These are phyloP conservation scores for Chymomyza costata DNA, from an alignment of 1,140 invertebrate species.

Conservation along the genomic window DNA sequence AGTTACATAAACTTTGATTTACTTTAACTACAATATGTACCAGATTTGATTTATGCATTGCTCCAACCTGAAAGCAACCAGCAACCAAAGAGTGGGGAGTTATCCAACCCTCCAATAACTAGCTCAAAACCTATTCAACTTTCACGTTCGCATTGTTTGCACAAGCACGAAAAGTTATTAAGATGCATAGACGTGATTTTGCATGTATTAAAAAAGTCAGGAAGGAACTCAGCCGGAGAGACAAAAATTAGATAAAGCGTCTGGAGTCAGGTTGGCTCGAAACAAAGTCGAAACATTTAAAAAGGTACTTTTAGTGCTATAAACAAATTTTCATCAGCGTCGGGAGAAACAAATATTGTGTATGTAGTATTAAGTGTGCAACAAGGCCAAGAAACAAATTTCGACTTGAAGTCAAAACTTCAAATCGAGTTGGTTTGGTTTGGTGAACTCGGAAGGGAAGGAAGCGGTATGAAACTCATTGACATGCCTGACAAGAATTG, in stretches of 20 bases:
- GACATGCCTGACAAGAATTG: constrained; percentile 66
- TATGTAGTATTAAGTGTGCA: constrained; percentile 31
- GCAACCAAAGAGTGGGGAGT: background rate
- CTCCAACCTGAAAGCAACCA: constrained; percentile 1
- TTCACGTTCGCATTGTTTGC: constrained; percentile 68
- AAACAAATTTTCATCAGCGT: constrained; percentile 44
- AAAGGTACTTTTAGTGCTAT: constrained; percentile 47
- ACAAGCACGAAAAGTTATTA: constrained; percentile 67
- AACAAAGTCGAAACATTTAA: constrained; percentile 41
- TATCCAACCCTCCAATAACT: background rate
- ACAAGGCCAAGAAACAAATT: background rate
- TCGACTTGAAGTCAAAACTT: too few species aligned
- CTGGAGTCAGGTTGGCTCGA: constrained; percentile 10
- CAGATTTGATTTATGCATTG: constrained; percentile 43
- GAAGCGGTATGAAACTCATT: constrained; percentile 37
- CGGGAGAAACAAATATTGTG: constrained; percentile 25
- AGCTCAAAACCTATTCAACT: constrained; percentile 25
- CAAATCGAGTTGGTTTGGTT: too few species aligned
- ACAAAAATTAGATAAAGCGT: constrained; percentile 4
- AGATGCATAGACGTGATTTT: constrained; percentile 67
- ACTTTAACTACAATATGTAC: constrained; percentile 49
- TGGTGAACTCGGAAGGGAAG: too few species aligned
- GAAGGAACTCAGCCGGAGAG: constrained; percentile 1
- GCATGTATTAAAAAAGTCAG: constrained; percentile 56
- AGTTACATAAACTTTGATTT: constrained; percentile 39